Percentiles rank a stretch among this genome's conserved stretches.
Evolutionary conservation across 2,888 invertebrate genomes (phyloP).

Genomic region (Agrotis segetum): DNA sequence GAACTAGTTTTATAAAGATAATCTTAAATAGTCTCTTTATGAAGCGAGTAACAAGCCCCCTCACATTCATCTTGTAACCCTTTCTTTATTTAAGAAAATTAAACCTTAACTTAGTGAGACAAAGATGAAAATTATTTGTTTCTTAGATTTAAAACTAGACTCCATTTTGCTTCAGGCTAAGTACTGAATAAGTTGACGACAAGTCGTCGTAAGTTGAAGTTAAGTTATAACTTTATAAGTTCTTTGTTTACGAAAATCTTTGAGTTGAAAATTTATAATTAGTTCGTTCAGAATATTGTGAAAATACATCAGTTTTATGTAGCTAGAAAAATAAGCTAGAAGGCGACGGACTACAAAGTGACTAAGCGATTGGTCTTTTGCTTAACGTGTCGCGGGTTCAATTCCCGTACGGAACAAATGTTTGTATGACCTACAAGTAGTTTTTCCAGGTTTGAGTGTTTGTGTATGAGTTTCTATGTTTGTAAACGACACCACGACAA

Average conservation of each 20-base stretch:
- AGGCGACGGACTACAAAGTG: too few relatives aligned
- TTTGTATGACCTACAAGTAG: too few relatives aligned
- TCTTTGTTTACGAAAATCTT: slow-evolving; percentile 27
- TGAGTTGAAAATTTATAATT: slow-evolving; percentile 1
- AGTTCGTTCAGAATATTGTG: not conserved
- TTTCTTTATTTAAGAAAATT: not conserved
- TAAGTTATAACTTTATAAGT: slow-evolving; percentile 25
- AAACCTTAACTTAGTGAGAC: not conserved
- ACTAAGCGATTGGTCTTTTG: too few relatives aligned
- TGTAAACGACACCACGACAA: too few relatives aligned
- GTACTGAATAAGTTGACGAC: slow-evolving; percentile 22
- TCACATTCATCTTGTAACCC: slow-evolving; percentile 38
- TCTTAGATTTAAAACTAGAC: slow-evolving; percentile 11
- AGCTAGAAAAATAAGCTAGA: too few relatives aligned
- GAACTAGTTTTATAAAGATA: slow-evolving; percentile 42
- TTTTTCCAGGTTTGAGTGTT: too few relatives aligned
- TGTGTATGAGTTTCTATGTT: too few relatives aligned
- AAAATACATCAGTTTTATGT: not conserved
- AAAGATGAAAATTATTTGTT: not conserved
- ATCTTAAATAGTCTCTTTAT: slow-evolving; percentile 53
- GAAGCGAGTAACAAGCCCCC: slow-evolving; percentile 46
- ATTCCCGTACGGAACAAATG: too few relatives aligned
- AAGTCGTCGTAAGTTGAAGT: slow-evolving; percentile 16
- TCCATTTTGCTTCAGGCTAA: slow-evolving; percentile 4
- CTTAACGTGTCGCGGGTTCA: too few relatives aligned